A percentile compares a stretch with the other conserved stretches of the same genome.
Evolutionary conservation across 1,140 invertebrate genomes (phyloP).

Genomic region (Scaptomyza pallida): DNA sequence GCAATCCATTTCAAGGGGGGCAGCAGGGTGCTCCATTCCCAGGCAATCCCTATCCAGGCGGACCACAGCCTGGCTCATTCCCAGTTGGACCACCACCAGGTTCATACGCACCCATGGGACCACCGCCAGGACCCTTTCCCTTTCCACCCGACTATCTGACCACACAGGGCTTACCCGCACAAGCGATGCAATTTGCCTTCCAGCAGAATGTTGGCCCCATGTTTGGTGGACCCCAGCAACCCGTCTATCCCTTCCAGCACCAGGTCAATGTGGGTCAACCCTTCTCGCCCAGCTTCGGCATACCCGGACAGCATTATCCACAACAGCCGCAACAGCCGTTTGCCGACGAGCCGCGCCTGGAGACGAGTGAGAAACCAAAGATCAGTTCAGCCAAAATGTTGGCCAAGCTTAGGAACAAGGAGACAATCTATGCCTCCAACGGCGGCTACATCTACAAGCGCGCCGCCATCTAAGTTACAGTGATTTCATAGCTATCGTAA

Average conservation of each 20-base stretch:
- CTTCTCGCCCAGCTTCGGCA: conserved; percentile 44
- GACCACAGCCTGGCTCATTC: neutral
- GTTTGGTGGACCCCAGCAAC: conserved; percentile 47
- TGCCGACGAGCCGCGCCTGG: conserved; percentile 46
- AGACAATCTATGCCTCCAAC: conserved; percentile 74
- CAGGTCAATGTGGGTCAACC: conserved; percentile 26
- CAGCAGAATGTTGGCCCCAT: conserved; percentile 30
- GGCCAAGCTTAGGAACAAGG: conserved; percentile 36
- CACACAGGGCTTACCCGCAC: conserved; percentile 48
- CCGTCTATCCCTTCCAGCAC: conserved; percentile 50
- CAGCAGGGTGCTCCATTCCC: conserved; percentile 22
- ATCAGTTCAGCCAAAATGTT: conserved; percentile 27
- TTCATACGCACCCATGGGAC: conserved; percentile 4
- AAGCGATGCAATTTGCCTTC: conserved; percentile 37
- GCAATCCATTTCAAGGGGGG: conserved; percentile 3
- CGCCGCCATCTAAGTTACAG: conserved; percentile 43
- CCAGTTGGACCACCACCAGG: neutral
- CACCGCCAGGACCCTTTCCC: neutral
- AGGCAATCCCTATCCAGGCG: neutral
- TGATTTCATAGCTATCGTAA: conserved; percentile 39
- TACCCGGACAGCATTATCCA: conserved; percentile 36
- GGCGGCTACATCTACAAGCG: conserved; percentile 75
- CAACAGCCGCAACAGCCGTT: conserved; percentile 27
- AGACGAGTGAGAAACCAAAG: conserved; percentile 9
- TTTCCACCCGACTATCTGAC: conserved; percentile 54